Conservation (phyloP, 2,113 vertebrate species). For the Sander vitreus region DNA sequence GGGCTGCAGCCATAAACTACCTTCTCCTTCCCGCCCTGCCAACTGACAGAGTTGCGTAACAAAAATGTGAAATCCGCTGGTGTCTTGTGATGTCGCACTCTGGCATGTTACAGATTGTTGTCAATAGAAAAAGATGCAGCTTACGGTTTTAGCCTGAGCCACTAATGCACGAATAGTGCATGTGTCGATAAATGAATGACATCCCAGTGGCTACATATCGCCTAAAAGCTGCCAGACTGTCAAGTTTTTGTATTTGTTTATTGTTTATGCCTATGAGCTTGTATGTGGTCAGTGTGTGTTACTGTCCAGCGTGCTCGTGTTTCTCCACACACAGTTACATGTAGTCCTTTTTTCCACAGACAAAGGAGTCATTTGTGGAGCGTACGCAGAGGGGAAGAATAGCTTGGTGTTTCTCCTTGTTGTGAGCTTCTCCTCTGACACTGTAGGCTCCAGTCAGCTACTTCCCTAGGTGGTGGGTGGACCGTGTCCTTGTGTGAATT, state of each 20-base stretch:
- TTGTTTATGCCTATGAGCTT: constrained; percentile 9
- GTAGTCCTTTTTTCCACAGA: constrained; percentile 47
- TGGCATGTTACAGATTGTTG: constrained; percentile 12
- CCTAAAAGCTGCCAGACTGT: constrained; percentile 38
- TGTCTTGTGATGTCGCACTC: constrained; percentile 19
- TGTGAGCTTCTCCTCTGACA: constrained; percentile 59
- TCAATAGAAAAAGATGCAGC: constrained; percentile 27
- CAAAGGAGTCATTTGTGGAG: constrained; percentile 69
- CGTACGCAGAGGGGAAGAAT: constrained; percentile 54
- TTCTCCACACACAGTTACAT: constrained; percentile 25
- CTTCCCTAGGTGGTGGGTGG: constrained; percentile 70
- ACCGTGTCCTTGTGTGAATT: constrained; percentile 70
- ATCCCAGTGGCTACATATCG: constrained; percentile 1
- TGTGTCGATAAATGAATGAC: constrained; percentile 51
- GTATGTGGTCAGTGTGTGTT: constrained; percentile 30
- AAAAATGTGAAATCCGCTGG: constrained; percentile 34
- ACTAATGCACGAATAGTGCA: constrained; percentile 9
- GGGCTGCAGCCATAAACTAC: constrained; percentile 32
- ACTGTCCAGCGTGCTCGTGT: constrained; percentile 19
- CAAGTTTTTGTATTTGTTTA: constrained; percentile 48
- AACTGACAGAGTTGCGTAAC: constrained; percentile 41
- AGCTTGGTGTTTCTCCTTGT: constrained; percentile 68
- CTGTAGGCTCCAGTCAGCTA: constrained; percentile 59
- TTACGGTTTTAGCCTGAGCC: constrained; percentile 8
- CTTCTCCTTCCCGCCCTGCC: constrained; percentile 29